Evolutionary conservation across 2,113 vertebrate genomes (phyloP).

Genomic region (Pogonocichla stellata): DNA sequence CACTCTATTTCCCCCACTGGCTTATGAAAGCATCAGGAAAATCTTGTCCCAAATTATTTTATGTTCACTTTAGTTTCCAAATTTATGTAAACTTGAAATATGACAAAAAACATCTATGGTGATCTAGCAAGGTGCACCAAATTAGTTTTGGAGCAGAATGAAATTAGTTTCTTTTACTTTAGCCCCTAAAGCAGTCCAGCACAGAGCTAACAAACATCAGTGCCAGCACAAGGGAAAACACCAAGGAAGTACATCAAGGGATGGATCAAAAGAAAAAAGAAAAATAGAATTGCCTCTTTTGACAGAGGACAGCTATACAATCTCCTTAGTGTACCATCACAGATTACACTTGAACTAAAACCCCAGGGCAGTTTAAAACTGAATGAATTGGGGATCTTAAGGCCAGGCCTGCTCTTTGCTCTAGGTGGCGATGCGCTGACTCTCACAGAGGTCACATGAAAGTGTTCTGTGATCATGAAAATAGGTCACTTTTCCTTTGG

Average conservation of each 20-base stretch:
- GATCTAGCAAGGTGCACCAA: neutral
- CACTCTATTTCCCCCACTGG: neutral
- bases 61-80: neutral
- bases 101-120: neutral
- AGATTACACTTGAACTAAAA: neutral
- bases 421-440: rapidly evolving
- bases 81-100: neutral
- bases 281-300: neutral
- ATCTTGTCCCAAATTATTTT: neutral
- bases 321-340: neutral
- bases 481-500: neutral
- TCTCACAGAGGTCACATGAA: neutral
- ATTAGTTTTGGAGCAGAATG: neutral
- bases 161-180: neutral
- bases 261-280: neutral
- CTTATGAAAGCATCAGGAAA: neutral
- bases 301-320: neutral
- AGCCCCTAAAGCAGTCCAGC: neutral
- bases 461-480: neutral
- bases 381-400: neutral
- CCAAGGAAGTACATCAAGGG: neutral
- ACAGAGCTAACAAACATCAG: neutral
- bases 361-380: neutral
- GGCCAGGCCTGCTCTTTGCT: neutral
- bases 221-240: neutral